A percentile compares a stretch with the other conserved stretches of the same genome.
Conservation (phyloP, 2,888 invertebrate genomes). For the Caenorhabditis sp. region DNA sequence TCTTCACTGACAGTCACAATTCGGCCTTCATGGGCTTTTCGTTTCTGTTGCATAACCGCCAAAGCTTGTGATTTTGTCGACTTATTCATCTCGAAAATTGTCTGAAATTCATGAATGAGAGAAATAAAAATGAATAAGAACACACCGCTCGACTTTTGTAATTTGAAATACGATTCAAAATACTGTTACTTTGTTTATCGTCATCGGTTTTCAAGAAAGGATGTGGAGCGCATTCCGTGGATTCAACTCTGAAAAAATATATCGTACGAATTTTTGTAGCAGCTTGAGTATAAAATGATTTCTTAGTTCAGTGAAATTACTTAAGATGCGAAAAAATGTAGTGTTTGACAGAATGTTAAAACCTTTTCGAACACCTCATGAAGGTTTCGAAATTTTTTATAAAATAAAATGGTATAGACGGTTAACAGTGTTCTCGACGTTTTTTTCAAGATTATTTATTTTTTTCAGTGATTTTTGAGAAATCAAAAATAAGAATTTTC, state of each 20-base stretch:
- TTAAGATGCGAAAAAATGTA: too few species aligned
- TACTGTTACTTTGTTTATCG: conserved; percentile 47
- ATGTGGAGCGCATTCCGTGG: conserved; percentile 49
- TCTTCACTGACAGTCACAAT: conserved; percentile 71
- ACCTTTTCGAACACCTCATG: too few species aligned
- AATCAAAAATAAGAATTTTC: too few species aligned
- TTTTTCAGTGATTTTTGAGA: too few species aligned
- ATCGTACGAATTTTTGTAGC: too few species aligned
- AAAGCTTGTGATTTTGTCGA: conserved; percentile 81
- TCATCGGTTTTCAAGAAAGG: conserved; percentile 46
- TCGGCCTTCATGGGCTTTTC: conserved; percentile 72
- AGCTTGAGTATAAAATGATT: too few species aligned
- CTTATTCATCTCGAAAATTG: conserved; percentile 89
- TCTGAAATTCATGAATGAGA: conserved; percentile 76
- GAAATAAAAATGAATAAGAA: conserved; percentile 60
- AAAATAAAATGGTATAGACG: too few species aligned
- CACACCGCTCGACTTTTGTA: conserved; percentile 51
- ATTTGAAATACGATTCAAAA: conserved; percentile 51
- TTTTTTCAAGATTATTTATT: too few species aligned
- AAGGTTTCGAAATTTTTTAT: too few species aligned
- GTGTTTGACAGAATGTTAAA: too few species aligned
- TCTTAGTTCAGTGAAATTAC: too few species aligned
- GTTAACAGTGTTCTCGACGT: too few species aligned
- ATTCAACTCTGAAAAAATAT: conserved; percentile 35
- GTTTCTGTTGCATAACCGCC: conserved; percentile 86